Percentiles rank a stretch among this genome's conserved stretches.
phyloP scores from a whole-genome alignment of 2,888 invertebrate genomes.

The Galeruca laticollis region DNA sequence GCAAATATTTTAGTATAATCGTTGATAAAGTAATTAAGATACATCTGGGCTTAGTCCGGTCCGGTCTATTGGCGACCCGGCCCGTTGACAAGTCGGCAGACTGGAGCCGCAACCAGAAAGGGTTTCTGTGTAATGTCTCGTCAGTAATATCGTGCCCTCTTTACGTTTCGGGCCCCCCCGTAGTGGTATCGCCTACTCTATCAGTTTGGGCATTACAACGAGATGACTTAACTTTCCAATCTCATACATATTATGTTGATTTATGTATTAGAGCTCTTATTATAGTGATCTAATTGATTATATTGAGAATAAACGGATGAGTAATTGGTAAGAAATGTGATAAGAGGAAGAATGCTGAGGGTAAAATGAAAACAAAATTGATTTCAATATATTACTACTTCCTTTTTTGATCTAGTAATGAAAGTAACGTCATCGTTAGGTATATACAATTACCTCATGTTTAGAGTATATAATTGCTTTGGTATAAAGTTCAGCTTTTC shows the following conservation, averaged over 20 bases:
- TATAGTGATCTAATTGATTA: background rate
- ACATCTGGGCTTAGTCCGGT: background rate
- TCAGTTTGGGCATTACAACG: slow-evolving; percentile 8
- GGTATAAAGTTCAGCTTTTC: too few species aligned
- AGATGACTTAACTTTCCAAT: slow-evolving; percentile 50
- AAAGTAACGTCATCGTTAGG: too few species aligned
- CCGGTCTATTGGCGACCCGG: slow-evolving; percentile 6
- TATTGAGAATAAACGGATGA: background rate
- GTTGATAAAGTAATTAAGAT: background rate
- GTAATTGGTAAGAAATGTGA: too few species aligned
- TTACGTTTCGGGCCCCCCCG: slow-evolving; percentile 33
- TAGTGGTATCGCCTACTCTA: slow-evolving; percentile 12
- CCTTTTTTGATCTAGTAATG: too few species aligned
- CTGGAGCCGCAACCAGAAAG: slow-evolving; percentile 66
- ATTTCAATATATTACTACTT: too few species aligned
- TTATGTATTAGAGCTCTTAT: background rate
- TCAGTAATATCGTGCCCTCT: slow-evolving; percentile 53
- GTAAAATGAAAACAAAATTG: too few species aligned
- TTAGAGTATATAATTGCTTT: too few species aligned
- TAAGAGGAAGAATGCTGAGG: too few species aligned
- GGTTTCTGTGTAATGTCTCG: slow-evolving; percentile 67
- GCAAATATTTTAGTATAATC: too few species aligned
- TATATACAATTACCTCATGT: too few species aligned
- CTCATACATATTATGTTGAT: background rate
- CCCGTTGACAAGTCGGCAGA: slow-evolving; percentile 59